Evolutionary conservation across 2,113 vertebrate genomes (phyloP).

Genomic region (Laticauda colubrina): DNA sequence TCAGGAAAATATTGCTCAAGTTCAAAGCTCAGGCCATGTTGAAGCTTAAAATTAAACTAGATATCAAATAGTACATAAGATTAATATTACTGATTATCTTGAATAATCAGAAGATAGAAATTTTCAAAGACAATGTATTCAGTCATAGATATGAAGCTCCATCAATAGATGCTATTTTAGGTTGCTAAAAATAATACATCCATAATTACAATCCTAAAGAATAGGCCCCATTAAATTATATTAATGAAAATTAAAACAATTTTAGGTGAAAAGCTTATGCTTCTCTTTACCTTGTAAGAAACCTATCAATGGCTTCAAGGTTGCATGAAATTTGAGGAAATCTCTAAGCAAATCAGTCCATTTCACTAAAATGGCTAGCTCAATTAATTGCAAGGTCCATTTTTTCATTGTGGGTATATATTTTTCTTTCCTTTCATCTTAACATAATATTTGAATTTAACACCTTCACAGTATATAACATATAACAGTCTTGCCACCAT

Average conservation of each 20-base stretch:
- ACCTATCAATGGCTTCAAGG: not conserved
- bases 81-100: not conserved
- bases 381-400: not conserved
- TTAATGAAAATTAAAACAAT: not conserved
- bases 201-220: not conserved
- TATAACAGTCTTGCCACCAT: not conserved
- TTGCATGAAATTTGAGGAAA: not conserved
- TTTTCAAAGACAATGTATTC: not conserved
- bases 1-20: conserved; percentile 48
- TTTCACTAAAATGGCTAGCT: not conserved
- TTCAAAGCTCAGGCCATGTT: conserved; percentile 45
- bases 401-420: not conserved
- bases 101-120: not conserved
- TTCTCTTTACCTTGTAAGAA: not conserved
- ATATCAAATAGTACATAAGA: conserved; percentile 28
- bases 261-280: not conserved
- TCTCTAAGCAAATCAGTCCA: not conserved
- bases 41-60: conserved; percentile 39
- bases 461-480: not conserved
- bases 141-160: not conserved
- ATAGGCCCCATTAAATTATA: not conserved
- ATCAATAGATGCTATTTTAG: not conserved
- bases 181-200: not conserved
- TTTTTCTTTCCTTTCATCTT: not conserved
- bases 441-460: not conserved